These are phyloP conservation scores for Pelusios castaneus DNA, from an alignment of 2,113 vertebrate species.

Conservation along the genomic window DNA sequence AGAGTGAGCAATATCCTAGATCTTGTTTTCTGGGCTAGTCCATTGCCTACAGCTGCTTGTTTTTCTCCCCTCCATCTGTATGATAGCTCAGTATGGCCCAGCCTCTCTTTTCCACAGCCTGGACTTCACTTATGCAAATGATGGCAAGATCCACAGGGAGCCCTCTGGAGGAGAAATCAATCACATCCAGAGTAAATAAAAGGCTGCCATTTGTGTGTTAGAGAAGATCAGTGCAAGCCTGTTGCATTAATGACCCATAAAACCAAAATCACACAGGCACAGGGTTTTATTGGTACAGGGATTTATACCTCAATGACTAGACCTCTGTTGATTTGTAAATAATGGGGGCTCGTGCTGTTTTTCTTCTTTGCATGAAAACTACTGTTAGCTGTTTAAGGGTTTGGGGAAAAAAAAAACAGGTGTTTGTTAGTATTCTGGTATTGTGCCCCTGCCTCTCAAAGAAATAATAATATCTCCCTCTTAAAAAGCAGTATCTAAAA, in stretches of 20 bases:
- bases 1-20: not conserved
- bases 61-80: not conserved
- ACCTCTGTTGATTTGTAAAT: constrained; percentile 28
- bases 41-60: not conserved
- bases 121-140: not conserved
- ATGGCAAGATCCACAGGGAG: constrained; percentile 7
- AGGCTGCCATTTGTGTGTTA: constrained; percentile 7
- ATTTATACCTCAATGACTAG: constrained; percentile 6
- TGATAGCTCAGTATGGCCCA: not conserved
- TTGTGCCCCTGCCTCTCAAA: not conserved
- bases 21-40: not conserved
- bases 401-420: constrained; percentile 29
- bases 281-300: not conserved
- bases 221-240: constrained; percentile 6
- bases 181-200: constrained; percentile 30
- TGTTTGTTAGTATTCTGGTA: constrained; percentile 13
- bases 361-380: constrained; percentile 6
- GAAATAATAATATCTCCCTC: not conserved
- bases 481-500: not conserved
- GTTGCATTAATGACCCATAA: constrained; percentile 43
- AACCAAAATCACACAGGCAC: not conserved
- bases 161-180: constrained; percentile 17
- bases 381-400: constrained; percentile 29
- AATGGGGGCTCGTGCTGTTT: constrained; percentile 37
- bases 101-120: not conserved